Evolutionary conservation across 2,888 invertebrate genomes (phyloP).

Genomic region (Baronia brevicornis): DNA sequence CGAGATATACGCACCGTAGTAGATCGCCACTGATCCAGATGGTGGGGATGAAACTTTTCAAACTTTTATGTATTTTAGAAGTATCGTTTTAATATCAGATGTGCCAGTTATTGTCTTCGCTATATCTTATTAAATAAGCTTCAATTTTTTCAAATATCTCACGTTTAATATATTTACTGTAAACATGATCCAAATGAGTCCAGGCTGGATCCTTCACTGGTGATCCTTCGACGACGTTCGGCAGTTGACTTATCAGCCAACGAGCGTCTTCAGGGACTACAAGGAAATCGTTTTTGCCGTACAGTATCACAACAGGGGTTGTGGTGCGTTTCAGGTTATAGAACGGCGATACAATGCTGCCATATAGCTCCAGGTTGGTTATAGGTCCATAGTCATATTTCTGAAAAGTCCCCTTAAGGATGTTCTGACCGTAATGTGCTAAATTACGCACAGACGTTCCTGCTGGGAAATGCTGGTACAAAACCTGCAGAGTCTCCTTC

Average conservation of each 20-base stretch:
- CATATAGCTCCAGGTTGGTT: slow-evolving; percentile 29
- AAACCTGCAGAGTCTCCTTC: slow-evolving; percentile 16
- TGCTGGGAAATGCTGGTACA: slow-evolving; percentile 29
- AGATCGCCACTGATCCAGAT: no score
- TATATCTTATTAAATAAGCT: no score
- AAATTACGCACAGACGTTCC: slow-evolving; percentile 35
- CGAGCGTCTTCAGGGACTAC: slow-evolving; percentile 29
- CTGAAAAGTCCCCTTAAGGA: slow-evolving; percentile 23
- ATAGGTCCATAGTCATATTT: slow-evolving; percentile 29
- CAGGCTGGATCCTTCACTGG: no score
- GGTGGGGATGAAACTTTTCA: no score
- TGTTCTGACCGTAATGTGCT: slow-evolving; percentile 31
- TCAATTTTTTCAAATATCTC: no score
- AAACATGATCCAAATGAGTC: no score
- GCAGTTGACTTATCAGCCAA: slow-evolving; percentile 22
- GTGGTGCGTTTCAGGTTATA: slow-evolving; percentile 35
- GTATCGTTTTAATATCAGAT: no score
- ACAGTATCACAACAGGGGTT: slow-evolving; percentile 26
- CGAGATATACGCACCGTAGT: no score
- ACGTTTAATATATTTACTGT: no score
- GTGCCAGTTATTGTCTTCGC: no score
- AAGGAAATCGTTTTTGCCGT: slow-evolving; percentile 31
- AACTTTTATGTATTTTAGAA: no score
- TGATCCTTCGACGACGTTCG: slow-evolving; percentile 26
- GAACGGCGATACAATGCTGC: slow-evolving; percentile 25